Percentiles rank a stretch among this genome's conserved stretches.
phyloP scores from a whole-genome alignment of 2,113 vertebrate species.

The Corapipo altera region DNA sequence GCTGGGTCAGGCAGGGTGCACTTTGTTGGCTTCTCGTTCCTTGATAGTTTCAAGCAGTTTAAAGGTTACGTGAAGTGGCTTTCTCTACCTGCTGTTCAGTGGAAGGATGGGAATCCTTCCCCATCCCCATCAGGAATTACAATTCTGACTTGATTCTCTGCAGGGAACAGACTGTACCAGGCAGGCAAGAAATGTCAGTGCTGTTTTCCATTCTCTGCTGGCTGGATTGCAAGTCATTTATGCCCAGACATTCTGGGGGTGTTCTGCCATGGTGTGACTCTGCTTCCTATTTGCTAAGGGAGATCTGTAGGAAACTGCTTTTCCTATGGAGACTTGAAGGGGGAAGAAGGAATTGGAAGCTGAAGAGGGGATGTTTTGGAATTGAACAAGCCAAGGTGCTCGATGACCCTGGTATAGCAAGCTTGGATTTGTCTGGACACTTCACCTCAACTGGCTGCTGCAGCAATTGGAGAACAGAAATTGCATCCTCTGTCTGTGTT shows the following conservation, averaged over 20 bases:
- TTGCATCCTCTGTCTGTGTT: neutral
- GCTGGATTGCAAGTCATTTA: neutral
- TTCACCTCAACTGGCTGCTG: neutral
- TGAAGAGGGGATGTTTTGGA: neutral
- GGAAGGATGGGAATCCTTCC: neutral
- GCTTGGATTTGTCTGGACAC: neutral
- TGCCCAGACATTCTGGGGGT: neutral
- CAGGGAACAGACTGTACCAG: neutral
- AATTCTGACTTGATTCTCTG: neutral
- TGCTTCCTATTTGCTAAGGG: neutral
- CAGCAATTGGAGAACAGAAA: neutral
- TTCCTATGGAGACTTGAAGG: neutral
- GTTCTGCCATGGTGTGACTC: neutral
- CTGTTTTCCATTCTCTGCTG: neutral
- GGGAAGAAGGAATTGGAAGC: neutral
- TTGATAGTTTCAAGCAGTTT: accelerated
- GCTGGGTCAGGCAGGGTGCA: neutral
- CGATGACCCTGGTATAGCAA: neutral
- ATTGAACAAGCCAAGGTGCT: neutral
- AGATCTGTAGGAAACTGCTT: neutral
- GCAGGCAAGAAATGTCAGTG: neutral
- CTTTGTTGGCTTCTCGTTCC: neutral
- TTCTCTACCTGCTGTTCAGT: accelerated
- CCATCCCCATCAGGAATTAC: neutral
- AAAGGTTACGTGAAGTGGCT: neutral